A percentile compares a stretch with the other conserved stretches of the same genome.
Conservation (phyloP, 2,113 vertebrate genomes). For the Lepisosteus osseus region DNA sequence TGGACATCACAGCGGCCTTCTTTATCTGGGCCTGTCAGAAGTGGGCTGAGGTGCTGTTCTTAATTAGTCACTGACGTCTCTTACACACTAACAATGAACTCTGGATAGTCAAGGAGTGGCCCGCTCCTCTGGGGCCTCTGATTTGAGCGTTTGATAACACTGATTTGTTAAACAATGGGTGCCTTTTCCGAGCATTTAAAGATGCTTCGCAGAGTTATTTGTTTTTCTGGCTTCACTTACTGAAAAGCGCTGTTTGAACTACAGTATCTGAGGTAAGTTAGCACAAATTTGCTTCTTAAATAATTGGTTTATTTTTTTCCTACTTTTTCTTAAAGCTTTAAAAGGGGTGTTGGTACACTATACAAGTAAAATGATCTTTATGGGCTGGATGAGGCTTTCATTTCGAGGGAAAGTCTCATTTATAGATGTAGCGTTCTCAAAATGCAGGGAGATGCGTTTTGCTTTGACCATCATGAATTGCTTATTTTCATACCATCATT, state of each 20-base stretch:
- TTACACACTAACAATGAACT: constrained; percentile 10
- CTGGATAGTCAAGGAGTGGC: constrained; percentile 13
- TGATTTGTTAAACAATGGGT: constrained; percentile 11
- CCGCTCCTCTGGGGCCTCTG: not conserved
- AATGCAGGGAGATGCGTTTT: not conserved
- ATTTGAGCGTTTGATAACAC: constrained; percentile 19
- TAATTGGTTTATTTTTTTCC: too few relatives aligned
- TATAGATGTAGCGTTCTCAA: too few relatives aligned
- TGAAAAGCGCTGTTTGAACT: constrained; percentile 81
- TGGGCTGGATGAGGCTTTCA: too few relatives aligned
- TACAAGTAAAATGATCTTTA: too few relatives aligned
- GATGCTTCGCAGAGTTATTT: not conserved
- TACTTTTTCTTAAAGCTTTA: too few relatives aligned
- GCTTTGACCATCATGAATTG: not conserved
- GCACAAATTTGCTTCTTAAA: not conserved
- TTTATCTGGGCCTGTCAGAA: constrained; percentile 21
- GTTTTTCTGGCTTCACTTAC: constrained; percentile 15
- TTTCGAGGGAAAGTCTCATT: too few relatives aligned
- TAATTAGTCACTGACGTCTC: constrained; percentile 9
- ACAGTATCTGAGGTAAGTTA: constrained; percentile 42
- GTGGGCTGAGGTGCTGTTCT: constrained; percentile 1
- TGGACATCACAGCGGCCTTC: constrained; percentile 11
- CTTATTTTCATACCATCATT: too few relatives aligned
- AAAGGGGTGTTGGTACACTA: too few relatives aligned
- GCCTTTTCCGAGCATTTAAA: constrained; percentile 10